Conservation (phyloP, 2,113 vertebrate genomes). For the Monarcha castaneiventris region DNA sequence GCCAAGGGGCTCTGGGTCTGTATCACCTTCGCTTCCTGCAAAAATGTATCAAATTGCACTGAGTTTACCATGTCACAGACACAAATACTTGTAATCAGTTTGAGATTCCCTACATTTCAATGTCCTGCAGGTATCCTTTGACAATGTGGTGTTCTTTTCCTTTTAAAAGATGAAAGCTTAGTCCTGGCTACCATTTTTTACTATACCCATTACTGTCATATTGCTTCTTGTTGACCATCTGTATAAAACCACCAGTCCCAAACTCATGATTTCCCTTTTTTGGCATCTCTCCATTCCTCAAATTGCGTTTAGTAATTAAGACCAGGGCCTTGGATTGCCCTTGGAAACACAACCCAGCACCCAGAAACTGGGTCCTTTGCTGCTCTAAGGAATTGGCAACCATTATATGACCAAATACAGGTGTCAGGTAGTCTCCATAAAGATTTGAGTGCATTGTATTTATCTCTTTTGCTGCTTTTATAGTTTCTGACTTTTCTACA, state of each 20-base stretch:
- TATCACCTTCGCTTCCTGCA: not conserved
- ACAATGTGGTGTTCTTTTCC: not conserved
- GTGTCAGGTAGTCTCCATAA: not conserved
- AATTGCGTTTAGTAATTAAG: not conserved
- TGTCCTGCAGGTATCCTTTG: not conserved
- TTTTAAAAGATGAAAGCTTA: not conserved
- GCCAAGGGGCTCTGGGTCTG: fast-evolving
- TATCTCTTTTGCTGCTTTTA: not conserved
- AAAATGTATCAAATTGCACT: not conserved
- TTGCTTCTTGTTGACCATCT: not conserved
- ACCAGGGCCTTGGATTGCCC: not conserved
- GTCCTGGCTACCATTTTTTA: not conserved
- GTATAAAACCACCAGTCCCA: not conserved
- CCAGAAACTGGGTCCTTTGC: not conserved
- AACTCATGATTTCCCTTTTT: not conserved
- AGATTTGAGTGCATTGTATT: not conserved
- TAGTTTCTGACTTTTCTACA: not conserved
- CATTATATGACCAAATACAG: not conserved
- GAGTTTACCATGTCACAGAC: not conserved
- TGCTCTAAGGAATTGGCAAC: not conserved
- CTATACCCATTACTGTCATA: not conserved
- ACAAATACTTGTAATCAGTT: not conserved
- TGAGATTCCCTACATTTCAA: not conserved
- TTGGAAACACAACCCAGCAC: not conserved
- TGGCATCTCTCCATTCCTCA: not conserved